Evolutionary conservation across 2,797 vertebrate genomes (phyloP).

Genomic region (Gymnopithys bicolor): DNA sequence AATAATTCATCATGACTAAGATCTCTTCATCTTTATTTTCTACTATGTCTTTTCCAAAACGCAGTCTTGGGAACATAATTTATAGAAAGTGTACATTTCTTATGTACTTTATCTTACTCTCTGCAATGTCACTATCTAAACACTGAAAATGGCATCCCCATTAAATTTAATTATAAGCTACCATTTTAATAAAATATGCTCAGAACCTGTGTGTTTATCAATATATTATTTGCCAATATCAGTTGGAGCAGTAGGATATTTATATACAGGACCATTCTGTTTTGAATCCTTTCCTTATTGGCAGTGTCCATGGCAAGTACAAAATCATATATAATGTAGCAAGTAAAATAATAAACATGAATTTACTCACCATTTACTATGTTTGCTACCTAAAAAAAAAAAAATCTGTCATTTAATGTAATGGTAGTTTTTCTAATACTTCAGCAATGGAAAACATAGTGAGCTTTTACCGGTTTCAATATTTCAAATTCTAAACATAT

Average conservation of each 20-base stretch:
- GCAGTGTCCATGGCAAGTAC: neutral
- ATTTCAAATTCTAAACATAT: neutral
- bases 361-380: neutral
- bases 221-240: neutral
- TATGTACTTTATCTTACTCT: neutral
- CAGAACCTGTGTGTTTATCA: neutral
- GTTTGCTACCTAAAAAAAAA: neutral
- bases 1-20: constrained; percentile 44
- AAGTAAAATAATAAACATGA: neutral
- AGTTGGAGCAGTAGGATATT: neutral
- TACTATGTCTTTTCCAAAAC: neutral
- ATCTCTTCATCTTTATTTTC: constrained; percentile 44
- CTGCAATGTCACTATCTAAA: neutral
- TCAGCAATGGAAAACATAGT: neutral
- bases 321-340: neutral
- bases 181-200: neutral
- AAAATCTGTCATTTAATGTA: neutral
- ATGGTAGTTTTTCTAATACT: neutral
- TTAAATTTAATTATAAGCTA: constrained; percentile 44
- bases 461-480: neutral
- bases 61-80: constrained; percentile 1
- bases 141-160: neutral
- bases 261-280: neutral
- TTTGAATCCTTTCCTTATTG: neutral
- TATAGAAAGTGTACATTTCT: constrained; percentile 31